phyloP scores from a whole-genome alignment of 2,888 invertebrate genomes.

The Drosophila birchii region DNA sequence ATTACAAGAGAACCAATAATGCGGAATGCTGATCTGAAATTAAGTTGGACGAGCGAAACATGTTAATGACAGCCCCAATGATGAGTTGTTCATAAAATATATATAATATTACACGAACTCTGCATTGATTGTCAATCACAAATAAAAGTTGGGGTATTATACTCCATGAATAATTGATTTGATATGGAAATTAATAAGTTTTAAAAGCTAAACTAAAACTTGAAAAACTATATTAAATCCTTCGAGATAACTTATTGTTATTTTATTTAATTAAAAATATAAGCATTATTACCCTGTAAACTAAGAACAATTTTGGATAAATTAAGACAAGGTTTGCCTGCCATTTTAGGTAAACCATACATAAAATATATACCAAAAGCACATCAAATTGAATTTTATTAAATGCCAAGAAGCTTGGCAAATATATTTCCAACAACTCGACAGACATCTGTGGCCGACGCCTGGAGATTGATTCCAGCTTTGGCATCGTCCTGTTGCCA shows the following conservation, averaged over 20 bases:
- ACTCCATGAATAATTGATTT: background rate
- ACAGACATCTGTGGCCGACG: constrained; percentile 28
- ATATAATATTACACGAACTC: too few relatives aligned
- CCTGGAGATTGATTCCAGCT: constrained; percentile 59
- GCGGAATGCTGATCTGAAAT: background rate
- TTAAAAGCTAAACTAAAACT: background rate
- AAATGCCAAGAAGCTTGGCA: constrained; percentile 2
- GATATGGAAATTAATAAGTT: background rate
- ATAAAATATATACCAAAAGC: background rate
- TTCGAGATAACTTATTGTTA: background rate
- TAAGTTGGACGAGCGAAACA: background rate
- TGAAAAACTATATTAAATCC: background rate
- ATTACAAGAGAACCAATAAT: constrained; percentile 17
- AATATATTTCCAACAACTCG: constrained; percentile 25
- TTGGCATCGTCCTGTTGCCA: constrained; percentile 20
- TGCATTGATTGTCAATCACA: background rate
- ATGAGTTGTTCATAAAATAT: background rate
- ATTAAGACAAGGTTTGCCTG: background rate
- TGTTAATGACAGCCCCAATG: constrained; percentile 2
- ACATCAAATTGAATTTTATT: constrained; percentile 12
- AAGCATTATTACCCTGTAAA: too few relatives aligned
- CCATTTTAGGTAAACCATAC: background rate
- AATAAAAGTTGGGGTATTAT: too few relatives aligned
- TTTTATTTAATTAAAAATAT: background rate
- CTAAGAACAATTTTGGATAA: background rate